phyloP scores from a whole-genome alignment of 1,140 invertebrate genomes.

The Cydia strobilella region DNA sequence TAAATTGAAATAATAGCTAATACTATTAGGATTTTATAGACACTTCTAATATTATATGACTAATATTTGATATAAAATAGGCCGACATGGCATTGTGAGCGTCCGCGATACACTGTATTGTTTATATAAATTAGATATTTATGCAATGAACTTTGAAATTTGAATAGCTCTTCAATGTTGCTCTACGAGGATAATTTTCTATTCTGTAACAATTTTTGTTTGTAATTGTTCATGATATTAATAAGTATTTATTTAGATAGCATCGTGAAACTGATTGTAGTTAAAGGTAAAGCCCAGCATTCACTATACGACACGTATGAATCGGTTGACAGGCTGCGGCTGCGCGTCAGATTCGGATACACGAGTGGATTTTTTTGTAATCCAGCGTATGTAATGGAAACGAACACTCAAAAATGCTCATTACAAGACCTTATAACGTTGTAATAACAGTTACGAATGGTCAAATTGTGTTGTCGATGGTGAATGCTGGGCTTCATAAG shows the following conservation, averaged over 20 bases:
- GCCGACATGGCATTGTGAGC: conserved; percentile 13
- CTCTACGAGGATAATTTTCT: conserved; percentile 50
- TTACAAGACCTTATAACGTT: neutral
- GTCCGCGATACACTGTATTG: conserved; percentile 28
- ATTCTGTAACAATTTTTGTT: conserved; percentile 60
- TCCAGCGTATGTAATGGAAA: neutral
- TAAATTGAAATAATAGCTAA: neutral
- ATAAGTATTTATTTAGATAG: conserved; percentile 78
- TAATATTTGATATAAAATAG: conserved; percentile 2
- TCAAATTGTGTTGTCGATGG: neutral
- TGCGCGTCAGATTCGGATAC: too few relatives aligned
- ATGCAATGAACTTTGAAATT: conserved; percentile 33
- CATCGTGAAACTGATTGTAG: conserved; percentile 37
- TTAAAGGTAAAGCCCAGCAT: conserved; percentile 9
- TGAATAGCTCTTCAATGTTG: conserved; percentile 28
- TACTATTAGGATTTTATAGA: neutral
- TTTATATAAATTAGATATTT: conserved; percentile 33
- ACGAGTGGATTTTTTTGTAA: neutral
- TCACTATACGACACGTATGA: neutral
- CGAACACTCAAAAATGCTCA: neutral
- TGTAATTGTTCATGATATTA: conserved; percentile 74
- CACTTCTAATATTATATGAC: neutral
- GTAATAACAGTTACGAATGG: neutral
- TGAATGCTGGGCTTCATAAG: conserved; percentile 20
- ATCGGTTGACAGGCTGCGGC: neutral